Percentiles rank a stretch among this genome's conserved stretches.
Conservation (phyloP, 2,113 vertebrate species). For the Aldabrachelys gigantea region DNA sequence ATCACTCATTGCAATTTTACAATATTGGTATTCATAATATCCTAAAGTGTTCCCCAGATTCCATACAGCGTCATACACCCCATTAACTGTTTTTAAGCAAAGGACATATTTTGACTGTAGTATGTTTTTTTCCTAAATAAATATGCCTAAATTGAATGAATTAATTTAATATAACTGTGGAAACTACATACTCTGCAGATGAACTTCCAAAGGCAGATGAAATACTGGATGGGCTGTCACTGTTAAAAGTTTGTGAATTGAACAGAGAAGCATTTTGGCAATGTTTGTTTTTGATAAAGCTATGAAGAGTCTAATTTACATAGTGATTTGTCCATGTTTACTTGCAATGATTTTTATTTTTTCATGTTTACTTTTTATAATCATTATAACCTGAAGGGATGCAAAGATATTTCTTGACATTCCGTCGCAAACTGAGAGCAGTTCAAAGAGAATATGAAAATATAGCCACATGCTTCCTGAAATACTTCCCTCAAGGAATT, state of each 20-base stretch:
- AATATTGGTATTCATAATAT: too few species aligned
- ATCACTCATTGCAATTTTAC: too few species aligned
- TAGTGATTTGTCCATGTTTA: neutral
- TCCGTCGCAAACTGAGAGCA: conserved; percentile 2
- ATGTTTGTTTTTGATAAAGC: neutral
- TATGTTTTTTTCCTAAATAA: neutral
- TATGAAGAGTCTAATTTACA: neutral
- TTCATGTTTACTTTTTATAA: neutral
- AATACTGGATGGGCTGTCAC: neutral
- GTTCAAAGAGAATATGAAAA: neutral
- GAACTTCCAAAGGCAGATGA: neutral
- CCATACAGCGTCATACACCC: too few species aligned
- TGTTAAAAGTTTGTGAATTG: neutral
- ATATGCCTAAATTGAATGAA: neutral
- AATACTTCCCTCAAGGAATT: neutral
- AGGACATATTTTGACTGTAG: neutral
- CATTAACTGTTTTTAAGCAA: neutral
- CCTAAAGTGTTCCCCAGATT: too few species aligned
- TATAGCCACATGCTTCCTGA: neutral
- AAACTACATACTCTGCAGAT: neutral
- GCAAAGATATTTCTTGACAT: neutral
- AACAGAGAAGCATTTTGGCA: neutral
- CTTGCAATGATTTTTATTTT: neutral
- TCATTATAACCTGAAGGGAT: neutral
- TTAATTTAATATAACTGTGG: neutral